A percentile compares a stretch with the other conserved stretches of the same genome.
Conservation (phyloP, 2,113 vertebrate genomes). For the Erythrocercus mccallii region DNA sequence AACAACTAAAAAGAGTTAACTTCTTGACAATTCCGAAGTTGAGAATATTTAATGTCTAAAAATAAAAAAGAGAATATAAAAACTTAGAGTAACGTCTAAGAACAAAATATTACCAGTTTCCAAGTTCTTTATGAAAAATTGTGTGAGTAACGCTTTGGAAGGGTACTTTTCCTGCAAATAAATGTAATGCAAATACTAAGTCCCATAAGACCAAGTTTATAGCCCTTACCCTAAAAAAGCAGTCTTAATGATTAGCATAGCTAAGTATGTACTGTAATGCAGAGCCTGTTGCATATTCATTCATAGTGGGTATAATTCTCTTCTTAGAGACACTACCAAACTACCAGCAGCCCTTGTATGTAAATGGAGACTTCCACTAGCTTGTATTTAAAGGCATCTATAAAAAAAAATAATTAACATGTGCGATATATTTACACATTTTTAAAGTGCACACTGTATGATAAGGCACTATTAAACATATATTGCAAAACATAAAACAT, state of each 20-base stretch:
- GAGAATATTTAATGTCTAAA: neutral
- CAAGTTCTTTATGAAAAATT: neutral
- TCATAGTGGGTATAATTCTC: slow-evolving; percentile 8
- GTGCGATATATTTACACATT: neutral
- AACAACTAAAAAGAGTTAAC: neutral
- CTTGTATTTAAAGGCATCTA: neutral
- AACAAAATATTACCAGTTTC: neutral
- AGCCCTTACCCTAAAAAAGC: slow-evolving; percentile 18
- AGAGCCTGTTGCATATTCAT: slow-evolving; percentile 2
- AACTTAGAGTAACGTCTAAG: neutral
- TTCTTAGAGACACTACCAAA: neutral
- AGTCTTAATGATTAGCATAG: slow-evolving; percentile 12
- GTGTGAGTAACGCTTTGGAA: neutral
- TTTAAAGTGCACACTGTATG: neutral
- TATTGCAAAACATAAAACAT: neutral
- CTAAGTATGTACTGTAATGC: neutral
- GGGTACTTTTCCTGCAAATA: neutral
- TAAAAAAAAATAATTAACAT: neutral
- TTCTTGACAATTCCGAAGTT: neutral
- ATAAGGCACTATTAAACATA: neutral
- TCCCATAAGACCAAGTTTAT: neutral
- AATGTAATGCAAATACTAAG: neutral
- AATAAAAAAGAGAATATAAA: neutral
- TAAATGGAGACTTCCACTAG: neutral
- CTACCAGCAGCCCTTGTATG: neutral